Evolutionary conservation across 2,797 vertebrate species (phyloP), one percentile per base, ranked within the genome.

Genomic region (Pygocentrus nattereri): DNA sequence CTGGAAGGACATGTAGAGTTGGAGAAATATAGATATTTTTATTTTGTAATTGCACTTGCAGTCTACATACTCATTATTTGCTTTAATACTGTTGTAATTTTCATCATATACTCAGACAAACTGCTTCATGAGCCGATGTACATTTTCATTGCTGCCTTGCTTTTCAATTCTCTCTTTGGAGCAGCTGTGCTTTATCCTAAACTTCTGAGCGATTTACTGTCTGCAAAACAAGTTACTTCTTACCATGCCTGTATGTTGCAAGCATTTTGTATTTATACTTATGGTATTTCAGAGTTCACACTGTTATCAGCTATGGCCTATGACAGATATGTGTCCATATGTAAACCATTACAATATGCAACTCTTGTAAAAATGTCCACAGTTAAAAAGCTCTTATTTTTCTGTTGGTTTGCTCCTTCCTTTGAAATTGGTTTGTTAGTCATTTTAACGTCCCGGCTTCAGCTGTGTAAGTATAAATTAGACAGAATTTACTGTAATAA

Each of bases 241-340:
- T 73, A 69, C 16, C 8, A 31, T 64, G 69, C 62, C 2, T 86
- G 80, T 15, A 0, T 44, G 12, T 38, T 80, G 18, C 85, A 86
- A 34, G 54, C 41, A 1, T 86, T 78, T 67, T 73, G 56, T 0
- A 25, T 86, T 27, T 86, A 84, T 21, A 38, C 73, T 4, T 86
- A 82, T 34, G 82, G 19, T 13, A 7, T 5, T 31, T 59, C 54
- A 23, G 83, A 81, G 67, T 83, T 76, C 25, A 78, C 80, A 2
- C 58, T 87, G 54, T 50, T 87, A 58, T 74, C 80, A 49, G 80
- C 64, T 10, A 84, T 85, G 85, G 83, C 80, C 10, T 78, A 81
- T 69, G 84, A 84, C 47, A 82, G 78, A 59, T 84, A 56, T 18
- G 79, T 79, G 52, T 80, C 80, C n/a, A 80, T 84, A 27, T 85